Evolutionary conservation across 2,888 invertebrate species (phyloP).

Genomic region (Dryobota labecula): DNA sequence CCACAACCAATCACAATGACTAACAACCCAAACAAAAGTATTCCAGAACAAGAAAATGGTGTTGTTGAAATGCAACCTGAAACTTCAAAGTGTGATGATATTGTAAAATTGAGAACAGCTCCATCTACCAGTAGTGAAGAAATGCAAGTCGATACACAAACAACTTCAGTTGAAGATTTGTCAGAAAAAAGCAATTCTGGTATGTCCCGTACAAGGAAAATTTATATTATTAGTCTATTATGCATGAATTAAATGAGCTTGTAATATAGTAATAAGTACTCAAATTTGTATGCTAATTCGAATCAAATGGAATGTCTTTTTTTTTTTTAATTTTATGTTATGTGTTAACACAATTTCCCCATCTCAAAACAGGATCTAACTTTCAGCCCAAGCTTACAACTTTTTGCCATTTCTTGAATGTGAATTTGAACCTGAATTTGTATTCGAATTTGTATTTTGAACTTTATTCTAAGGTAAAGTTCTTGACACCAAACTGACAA

Average conservation of each 20-base stretch:
- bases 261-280: neutral
- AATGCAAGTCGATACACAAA: constrained; percentile 86
- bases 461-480: neutral
- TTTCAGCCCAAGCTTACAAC: neutral
- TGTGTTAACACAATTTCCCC: neutral
- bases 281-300: neutral
- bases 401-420: too few species aligned
- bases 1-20: constrained; percentile 72
- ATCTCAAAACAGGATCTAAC: too few species aligned
- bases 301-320: neutral
- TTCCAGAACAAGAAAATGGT: constrained; percentile 76
- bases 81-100: constrained; percentile 69
- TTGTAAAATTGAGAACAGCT: constrained; percentile 68
- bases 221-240: neutral
- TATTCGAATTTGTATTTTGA: too few species aligned
- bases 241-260: too few species aligned
- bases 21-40: constrained; percentile 53
- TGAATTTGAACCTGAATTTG: too few species aligned
- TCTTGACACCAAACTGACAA: neutral
- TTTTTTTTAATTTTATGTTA: too few species aligned
- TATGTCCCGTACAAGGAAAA: constrained; percentile 50
- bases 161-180: constrained; percentile 84
- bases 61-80: constrained; percentile 74
- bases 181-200: constrained; percentile 84
- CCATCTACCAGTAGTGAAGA: constrained; percentile 78